These are phyloP conservation scores for Tridacna gigas DNA, from an alignment of 2,888 invertebrate species.

Conservation along the genomic window DNA sequence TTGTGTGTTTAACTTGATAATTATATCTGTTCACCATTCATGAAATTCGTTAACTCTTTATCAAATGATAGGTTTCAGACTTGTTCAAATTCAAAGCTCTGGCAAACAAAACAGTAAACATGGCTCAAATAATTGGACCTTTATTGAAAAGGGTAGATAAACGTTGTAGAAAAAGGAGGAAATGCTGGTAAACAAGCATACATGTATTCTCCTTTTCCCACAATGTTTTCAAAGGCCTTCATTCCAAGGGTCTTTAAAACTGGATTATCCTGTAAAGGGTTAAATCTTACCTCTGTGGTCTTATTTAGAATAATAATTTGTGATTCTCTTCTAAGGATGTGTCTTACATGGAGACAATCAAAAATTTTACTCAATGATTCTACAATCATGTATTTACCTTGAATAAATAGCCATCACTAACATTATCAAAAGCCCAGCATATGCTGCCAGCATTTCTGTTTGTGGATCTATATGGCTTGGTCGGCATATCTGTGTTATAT, in stretches of 20 bases:
- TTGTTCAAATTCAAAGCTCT: too few relatives aligned
- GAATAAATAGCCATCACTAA: constrained; percentile 84
- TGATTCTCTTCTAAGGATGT: too few relatives aligned
- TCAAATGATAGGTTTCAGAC: too few relatives aligned
- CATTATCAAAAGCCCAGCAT: constrained; percentile 85
- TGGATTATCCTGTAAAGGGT: too few relatives aligned
- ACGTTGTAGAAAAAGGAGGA: not conserved
- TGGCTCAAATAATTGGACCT: too few relatives aligned
- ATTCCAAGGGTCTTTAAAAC: not conserved
- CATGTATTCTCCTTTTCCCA: constrained; percentile 1
- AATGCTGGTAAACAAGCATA: not conserved
- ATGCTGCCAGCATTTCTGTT: constrained; percentile 83
- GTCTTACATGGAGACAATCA: too few relatives aligned
- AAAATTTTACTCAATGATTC: not conserved
- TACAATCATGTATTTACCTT: constrained; percentile 70
- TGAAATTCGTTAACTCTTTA: too few relatives aligned
- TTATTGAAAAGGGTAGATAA: not conserved
- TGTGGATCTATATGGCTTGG: constrained; percentile 76
- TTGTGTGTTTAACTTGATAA: too few relatives aligned
- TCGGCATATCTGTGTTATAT: constrained; percentile 69
- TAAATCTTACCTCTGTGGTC: too few relatives aligned
- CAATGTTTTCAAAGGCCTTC: not conserved
- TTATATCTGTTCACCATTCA: too few relatives aligned
- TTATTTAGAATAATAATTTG: too few relatives aligned
- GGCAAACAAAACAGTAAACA: too few relatives aligned